Conservation (phyloP, 2,797 vertebrate genomes). For the Todus mexicanus region DNA sequence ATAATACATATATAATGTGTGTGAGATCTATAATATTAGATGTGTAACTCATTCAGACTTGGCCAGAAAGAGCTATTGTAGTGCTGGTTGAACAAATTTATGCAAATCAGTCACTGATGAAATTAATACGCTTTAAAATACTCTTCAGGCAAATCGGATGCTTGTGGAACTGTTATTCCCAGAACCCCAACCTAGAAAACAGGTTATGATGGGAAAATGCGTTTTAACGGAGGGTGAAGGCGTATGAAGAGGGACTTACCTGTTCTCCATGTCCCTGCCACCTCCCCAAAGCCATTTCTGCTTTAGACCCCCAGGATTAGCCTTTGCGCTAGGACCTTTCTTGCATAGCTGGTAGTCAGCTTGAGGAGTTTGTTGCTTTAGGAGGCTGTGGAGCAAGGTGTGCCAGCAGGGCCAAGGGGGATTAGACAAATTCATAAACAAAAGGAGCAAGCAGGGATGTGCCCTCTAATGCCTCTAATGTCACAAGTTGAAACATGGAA, state of each 20-base stretch:
- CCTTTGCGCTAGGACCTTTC: neutral
- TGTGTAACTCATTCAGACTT: neutral
- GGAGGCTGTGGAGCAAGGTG: neutral
- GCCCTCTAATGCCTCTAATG: slow-evolving; percentile 38
- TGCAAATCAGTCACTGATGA: neutral
- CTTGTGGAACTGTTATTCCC: neutral
- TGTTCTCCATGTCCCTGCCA: neutral
- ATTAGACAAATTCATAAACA: slow-evolving; percentile 34
- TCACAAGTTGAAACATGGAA: slow-evolving; percentile 17
- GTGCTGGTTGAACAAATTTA: slow-evolving; percentile 44
- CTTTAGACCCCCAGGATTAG: neutral
- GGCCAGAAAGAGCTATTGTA: slow-evolving; percentile 7
- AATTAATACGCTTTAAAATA: slow-evolving; percentile 6
- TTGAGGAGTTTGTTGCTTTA: neutral
- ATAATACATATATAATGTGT: neutral
- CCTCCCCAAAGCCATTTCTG: neutral
- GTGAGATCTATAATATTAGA: neutral
- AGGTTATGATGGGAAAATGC: neutral
- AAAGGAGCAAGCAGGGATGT: slow-evolving; percentile 33
- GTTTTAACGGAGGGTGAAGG: neutral
- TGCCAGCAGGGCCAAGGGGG: neutral
- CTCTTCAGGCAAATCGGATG: neutral
- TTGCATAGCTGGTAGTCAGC: neutral
- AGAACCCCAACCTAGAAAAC: neutral
- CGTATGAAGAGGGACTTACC: neutral